Conservation (phyloP, 2,113 vertebrate species). For the Chelonoidis abingdonii region DNA sequence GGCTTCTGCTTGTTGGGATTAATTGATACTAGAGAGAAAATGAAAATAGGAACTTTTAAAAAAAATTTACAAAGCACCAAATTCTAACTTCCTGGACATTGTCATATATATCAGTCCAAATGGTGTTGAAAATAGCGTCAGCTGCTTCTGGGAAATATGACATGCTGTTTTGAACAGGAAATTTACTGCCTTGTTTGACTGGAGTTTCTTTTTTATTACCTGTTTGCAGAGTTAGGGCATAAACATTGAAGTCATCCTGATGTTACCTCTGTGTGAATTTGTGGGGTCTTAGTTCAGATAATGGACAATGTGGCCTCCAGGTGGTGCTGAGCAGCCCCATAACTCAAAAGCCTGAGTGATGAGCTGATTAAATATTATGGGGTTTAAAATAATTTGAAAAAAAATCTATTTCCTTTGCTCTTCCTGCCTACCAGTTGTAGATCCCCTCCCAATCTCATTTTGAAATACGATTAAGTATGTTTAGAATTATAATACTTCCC, state of each 20-base stretch:
- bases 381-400: not conserved
- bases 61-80: not conserved
- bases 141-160: constrained; percentile 5
- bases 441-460: not conserved
- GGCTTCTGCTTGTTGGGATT: not conserved
- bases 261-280: constrained; percentile 5
- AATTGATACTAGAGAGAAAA: not conserved
- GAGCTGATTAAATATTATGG: not conserved
- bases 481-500: not conserved
- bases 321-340: not conserved
- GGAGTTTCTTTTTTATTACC: constrained; percentile 50
- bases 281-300: constrained; percentile 55
- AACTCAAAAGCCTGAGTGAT: not conserved
- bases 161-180: constrained; percentile 30
- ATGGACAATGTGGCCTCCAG: not conserved
- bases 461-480: not conserved
- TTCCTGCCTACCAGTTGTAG: not conserved
- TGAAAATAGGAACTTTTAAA: not conserved
- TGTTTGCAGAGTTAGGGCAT: not conserved
- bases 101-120: not conserved
- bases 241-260: constrained; percentile 57
- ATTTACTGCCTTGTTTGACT: constrained; percentile 52
- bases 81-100: fast-evolving
- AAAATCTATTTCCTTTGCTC: not conserved
- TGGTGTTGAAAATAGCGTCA: not conserved